A percentile compares a stretch with the other conserved stretches of the same genome.
These are phyloP conservation scores for Mylabris phalerata DNA, from an alignment of 1,140 invertebrate species.

Conservation along the genomic window DNA sequence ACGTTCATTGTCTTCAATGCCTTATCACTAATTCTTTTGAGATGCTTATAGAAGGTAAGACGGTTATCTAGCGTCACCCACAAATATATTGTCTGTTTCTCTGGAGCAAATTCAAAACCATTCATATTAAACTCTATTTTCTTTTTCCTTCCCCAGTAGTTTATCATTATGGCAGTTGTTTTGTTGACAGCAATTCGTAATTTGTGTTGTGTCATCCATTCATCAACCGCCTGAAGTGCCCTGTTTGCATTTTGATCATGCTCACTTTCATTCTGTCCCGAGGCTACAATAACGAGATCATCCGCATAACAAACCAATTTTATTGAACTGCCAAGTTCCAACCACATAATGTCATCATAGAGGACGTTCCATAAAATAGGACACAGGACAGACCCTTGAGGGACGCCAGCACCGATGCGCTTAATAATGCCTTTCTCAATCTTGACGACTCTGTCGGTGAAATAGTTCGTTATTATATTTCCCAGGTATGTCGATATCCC, in stretches of 20 bases:
- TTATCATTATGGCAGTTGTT: background rate
- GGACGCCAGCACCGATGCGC: background rate
- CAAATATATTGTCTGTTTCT: no score
- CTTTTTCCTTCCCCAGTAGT: no score
- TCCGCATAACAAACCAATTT: constrained; percentile 28
- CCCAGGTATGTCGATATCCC: background rate
- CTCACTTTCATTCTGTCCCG: background rate
- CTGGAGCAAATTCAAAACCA: no score
- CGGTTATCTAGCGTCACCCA: no score
- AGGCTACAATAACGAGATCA: constrained; percentile 25
- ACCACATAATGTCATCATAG: constrained; percentile 32
- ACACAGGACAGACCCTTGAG: constrained; percentile 23
- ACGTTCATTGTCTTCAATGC: no score
- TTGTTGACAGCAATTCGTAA: background rate
- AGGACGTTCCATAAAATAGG: constrained; percentile 34
- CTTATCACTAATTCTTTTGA: no score
- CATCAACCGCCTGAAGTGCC: background rate
- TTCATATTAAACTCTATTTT: no score
- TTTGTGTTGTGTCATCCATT: background rate
- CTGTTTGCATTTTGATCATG: background rate
- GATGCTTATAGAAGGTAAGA: no score
- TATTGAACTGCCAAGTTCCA: constrained; percentile 1
- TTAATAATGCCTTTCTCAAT: no score
- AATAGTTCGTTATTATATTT: background rate
- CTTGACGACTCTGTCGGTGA: background rate